Evolutionary conservation across 1,140 invertebrate species (phyloP).

Genomic region (Drosophila paulistorum): DNA sequence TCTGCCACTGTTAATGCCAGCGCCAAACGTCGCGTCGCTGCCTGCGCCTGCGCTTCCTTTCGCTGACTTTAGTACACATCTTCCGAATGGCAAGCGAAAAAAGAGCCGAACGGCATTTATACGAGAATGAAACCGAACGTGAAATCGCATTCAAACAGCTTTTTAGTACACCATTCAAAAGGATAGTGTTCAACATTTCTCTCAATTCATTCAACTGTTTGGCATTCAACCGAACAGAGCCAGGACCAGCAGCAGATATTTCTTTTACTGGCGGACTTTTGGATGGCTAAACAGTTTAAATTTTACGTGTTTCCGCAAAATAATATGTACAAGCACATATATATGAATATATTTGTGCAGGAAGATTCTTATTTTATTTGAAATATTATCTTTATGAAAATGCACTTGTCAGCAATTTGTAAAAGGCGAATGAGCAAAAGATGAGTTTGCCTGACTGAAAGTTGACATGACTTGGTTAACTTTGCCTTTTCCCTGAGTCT

Average conservation of each 20-base stretch:
- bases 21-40: constrained; percentile 23
- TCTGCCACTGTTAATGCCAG: constrained; percentile 25
- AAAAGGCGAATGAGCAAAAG: constrained; percentile 20
- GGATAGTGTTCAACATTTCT: background rate
- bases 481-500: background rate
- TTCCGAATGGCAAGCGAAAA: background rate
- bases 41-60: constrained; percentile 48
- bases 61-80: background rate
- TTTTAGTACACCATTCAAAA: background rate
- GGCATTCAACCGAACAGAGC: constrained; percentile 3
- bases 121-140: background rate
- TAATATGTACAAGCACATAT: background rate
- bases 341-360: background rate
- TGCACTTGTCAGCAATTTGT: constrained; percentile 68
- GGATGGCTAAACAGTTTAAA: background rate
- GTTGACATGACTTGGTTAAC: constrained; percentile 26
- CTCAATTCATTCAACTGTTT: background rate
- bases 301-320: constrained; percentile 2
- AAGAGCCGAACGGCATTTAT: background rate
- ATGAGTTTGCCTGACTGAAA: background rate
- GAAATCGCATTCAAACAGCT: background rate
- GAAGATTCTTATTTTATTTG: constrained; percentile 16
- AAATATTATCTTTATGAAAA: constrained; percentile 60
- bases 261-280: too few species aligned
- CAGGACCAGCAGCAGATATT: background rate